A percentile compares a stretch with the other conserved stretches of the same genome.
phyloP scores from a whole-genome alignment of 2,797 vertebrate species.

The Platalea minor region DNA sequence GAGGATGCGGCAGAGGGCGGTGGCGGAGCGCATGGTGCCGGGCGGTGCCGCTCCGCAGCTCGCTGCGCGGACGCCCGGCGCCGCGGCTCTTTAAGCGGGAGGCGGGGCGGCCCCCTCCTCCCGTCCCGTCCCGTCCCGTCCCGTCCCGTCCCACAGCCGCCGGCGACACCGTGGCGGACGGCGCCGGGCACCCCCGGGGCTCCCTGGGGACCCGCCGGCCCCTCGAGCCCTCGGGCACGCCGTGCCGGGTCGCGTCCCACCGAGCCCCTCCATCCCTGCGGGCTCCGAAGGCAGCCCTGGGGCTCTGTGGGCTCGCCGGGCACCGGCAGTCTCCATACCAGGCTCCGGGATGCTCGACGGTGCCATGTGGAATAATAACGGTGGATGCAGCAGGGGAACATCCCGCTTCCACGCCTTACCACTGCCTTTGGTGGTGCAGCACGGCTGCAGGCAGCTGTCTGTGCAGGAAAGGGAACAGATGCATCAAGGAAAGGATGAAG shows the following conservation, averaged over 20 bases:
- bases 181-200: neutral
- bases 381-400: neutral
- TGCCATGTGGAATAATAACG: fast-evolving
- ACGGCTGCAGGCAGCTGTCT: neutral
- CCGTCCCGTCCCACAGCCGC: constrained; percentile 28
- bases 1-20: constrained; percentile 81
- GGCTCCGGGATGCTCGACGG: neutral
- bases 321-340: fast-evolving
- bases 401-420: too few relatives aligned
- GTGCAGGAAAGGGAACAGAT: neutral
- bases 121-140: neutral
- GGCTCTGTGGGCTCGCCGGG: neutral
- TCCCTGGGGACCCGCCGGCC: neutral
- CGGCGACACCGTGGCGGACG: neutral
- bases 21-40: constrained; percentile 88
- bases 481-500: neutral
- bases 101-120: constrained; percentile 43
- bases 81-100: constrained; percentile 69
- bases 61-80: constrained; percentile 68
- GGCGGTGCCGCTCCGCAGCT: constrained; percentile 84
- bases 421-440: neutral
- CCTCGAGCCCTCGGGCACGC: neutral
- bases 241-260: neutral
- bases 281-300: neutral
- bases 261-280: fast-evolving